Conservation (phyloP, 2,888 invertebrate genomes). For the Dysmachus trigonus region DNA sequence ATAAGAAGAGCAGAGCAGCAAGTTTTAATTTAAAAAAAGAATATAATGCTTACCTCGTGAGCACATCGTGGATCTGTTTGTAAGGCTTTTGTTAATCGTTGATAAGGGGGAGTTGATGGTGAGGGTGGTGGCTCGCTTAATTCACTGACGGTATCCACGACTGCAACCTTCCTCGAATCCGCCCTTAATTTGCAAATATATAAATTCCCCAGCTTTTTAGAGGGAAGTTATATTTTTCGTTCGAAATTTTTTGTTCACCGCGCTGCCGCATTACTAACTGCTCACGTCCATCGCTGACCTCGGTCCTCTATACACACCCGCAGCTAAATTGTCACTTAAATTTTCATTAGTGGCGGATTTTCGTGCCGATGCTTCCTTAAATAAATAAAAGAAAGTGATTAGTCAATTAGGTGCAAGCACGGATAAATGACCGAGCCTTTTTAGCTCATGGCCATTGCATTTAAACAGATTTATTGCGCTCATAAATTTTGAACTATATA, state of each 20-base stretch:
- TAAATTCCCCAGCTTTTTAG: constrained; percentile 30
- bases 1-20: too few species aligned
- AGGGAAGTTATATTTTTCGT: constrained; percentile 4
- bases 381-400: background rate
- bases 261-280: background rate
- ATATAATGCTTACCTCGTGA: constrained; percentile 62
- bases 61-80: constrained; percentile 67
- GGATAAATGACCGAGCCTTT: background rate
- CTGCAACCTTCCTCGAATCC: constrained; percentile 57
- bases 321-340: background rate
- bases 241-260: background rate
- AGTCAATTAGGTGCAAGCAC: background rate
- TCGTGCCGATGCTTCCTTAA: background rate
- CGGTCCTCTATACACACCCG: background rate
- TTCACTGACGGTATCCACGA: constrained; percentile 64
- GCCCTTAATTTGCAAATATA: constrained; percentile 17
- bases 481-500: background rate
- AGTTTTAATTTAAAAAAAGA: too few species aligned
- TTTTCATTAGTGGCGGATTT: background rate
- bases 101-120: constrained; percentile 65
- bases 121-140: constrained; percentile 59
- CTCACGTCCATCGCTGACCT: background rate
- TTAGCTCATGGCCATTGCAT: background rate
- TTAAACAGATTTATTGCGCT: background rate
- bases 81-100: constrained; percentile 66